Base-by-base conservation (phyloP, 2,888 invertebrate species). In the Plebejus argus region DNA sequence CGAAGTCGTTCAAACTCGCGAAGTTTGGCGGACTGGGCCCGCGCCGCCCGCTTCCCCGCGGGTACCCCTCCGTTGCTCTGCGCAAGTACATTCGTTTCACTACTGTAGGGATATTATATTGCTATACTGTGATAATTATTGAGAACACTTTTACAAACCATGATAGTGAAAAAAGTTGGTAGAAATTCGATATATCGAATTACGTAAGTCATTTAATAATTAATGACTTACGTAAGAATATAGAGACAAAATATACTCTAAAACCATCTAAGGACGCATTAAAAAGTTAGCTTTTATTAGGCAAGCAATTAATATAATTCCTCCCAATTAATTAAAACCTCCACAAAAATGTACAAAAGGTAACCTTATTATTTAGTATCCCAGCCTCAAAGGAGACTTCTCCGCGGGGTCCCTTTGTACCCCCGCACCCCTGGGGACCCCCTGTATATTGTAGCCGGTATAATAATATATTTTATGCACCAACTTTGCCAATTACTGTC, bases 381-480 rank as follows among this genome's bases (percentile, higher is more conserved):
- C 39, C 74, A 23, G 35, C 49, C 23, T 35, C 77, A 45, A 70
- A 58, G 58, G 35, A 77, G 72, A 35, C 39, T 77, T 72, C 23
- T 61, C 66, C 15, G 77, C 39, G 20, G 72, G 49, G 49, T 28
- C 53, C 1, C 18, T 18, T 53, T 53, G 53, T 18, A 53, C 53
- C 53, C 53, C 18, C 15, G 15, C 4, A 53, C 53, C n/a, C 58
- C 28, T 18, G 33, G 53, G 53, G 77, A 61, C 70, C 72, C 78
- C 80, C 77, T 75, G 77, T 89, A 89, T 86, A 90, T 91, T 90
- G 91, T 91, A 89, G 87, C 90, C 89, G 72, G 88, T 89, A 89
- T 92, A 93, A n/a, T n/a, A n/a, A n/a, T n/a, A n/a, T n/a, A n/a
- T n/a, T 92, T 92, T 92, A 92, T 92, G 91, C 89, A 90, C 91